Conservation (phyloP, 2,113 vertebrate species). For the Aleadryas rufinucha region DNA sequence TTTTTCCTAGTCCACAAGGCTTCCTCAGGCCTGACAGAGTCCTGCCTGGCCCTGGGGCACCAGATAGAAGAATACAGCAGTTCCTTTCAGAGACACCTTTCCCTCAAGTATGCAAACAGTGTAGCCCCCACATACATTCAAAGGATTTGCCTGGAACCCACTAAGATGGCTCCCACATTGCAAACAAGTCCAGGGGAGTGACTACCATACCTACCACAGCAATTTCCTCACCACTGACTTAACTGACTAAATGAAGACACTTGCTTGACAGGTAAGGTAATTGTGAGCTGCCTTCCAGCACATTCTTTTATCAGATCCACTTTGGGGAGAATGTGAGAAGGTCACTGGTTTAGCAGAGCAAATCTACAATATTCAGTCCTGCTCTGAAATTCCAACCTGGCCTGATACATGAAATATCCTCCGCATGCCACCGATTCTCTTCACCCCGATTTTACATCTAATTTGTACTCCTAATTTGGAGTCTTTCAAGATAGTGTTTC, state of each 20-base stretch:
- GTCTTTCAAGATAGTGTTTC: neutral
- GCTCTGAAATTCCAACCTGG: neutral
- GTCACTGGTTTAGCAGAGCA: slow-evolving; percentile 20
- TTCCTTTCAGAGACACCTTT: neutral
- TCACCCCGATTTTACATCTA: neutral
- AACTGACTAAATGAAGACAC: slow-evolving; percentile 27
- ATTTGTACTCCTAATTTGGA: neutral
- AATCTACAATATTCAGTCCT: neutral
- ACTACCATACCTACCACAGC: neutral
- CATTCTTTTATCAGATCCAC: slow-evolving; percentile 46
- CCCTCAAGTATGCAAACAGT: neutral
- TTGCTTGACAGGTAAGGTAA: slow-evolving; percentile 56
- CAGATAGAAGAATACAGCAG: neutral
- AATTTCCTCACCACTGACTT: neutral
- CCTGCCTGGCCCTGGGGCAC: neutral
- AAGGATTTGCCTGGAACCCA: neutral
- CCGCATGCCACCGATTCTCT: neutral
- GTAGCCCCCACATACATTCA: accelerated
- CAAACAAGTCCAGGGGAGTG: slow-evolving; percentile 28
- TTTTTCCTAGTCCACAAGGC: neutral
- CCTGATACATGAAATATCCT: neutral
- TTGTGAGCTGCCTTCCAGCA: slow-evolving; percentile 42
- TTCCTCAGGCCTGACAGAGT: neutral
- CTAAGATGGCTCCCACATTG: neutral
- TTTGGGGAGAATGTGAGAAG: slow-evolving; percentile 35